A percentile compares a stretch with the other conserved stretches of the same genome.
phyloP scores from a whole-genome alignment of 2,888 invertebrate species.

The Acronicta leporina region DNA sequence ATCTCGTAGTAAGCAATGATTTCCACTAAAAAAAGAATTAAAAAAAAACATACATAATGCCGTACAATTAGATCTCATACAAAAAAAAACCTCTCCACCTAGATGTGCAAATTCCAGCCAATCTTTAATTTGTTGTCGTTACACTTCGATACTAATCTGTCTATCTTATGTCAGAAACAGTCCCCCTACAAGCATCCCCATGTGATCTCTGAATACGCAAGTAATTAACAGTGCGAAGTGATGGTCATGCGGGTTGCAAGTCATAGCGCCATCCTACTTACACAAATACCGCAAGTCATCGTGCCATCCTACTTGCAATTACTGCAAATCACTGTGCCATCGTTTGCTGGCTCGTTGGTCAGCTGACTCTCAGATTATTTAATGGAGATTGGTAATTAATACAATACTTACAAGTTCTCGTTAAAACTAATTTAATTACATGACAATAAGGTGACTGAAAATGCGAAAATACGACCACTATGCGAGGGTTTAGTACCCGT shows the following conservation, averaged over 20 bases:
- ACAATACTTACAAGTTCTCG: no score
- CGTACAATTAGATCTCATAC: no score
- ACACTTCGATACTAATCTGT: background rate
- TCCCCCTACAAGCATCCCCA: background rate
- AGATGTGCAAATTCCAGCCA: no score
- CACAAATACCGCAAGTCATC: conserved; percentile 41
- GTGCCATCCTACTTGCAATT: conserved; percentile 23
- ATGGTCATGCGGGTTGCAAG: conserved; percentile 8
- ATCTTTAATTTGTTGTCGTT: no score
- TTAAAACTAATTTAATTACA: no score
- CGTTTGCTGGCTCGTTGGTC: conserved; percentile 54
- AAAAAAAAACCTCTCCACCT: no score
- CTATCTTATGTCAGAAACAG: background rate
- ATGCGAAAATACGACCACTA: no score
- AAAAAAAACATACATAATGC: no score
- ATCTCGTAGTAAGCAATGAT: no score
- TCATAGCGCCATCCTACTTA: background rate
- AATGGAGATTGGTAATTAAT: conserved; percentile 1
- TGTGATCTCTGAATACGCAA: conserved; percentile 13
- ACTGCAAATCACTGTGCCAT: conserved; percentile 46
- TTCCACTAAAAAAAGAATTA: no score
- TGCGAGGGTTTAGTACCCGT: no score
- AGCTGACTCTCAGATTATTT: conserved; percentile 36
- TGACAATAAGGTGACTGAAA: no score
- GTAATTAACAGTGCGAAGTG: conserved; percentile 29